Percentiles rank a stretch among this genome's conserved stretches.
Conservation (phyloP, 30 jellyfish, hydroid and myxozoan genomes). For the Haliclystus octoradiatus region DNA sequence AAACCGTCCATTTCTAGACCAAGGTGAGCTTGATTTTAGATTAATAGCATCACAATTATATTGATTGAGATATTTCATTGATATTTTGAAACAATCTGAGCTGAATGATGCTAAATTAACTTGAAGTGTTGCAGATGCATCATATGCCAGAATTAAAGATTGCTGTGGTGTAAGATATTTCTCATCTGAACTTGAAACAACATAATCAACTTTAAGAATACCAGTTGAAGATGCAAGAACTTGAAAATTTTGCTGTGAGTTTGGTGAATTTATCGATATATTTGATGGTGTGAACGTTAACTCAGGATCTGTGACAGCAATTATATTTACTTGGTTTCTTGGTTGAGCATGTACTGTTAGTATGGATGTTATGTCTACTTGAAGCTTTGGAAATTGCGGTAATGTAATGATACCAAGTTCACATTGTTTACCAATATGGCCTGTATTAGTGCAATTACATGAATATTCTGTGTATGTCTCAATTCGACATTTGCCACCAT, state of each 20-base stretch:
- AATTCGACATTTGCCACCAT: constrained; percentile 61
- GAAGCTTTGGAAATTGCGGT: constrained; percentile 42
- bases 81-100: constrained; percentile 30
- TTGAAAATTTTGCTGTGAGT: background rate
- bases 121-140: constrained; percentile 1
- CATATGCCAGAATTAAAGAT: background rate
- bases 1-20: constrained; percentile 27
- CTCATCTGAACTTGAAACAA: background rate
- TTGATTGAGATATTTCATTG: background rate
- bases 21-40: constrained; percentile 32
- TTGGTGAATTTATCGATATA: background rate
- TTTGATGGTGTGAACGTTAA: constrained; percentile 16
- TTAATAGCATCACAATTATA: constrained; percentile 10
- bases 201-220: no score
- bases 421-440: constrained; percentile 53
- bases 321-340: constrained; percentile 5
- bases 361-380: constrained; percentile 5
- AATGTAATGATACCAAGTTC: constrained; percentile 30
- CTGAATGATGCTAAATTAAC: constrained; percentile 11
- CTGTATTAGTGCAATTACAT: constrained; percentile 80
- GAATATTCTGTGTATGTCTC: constrained; percentile 37
- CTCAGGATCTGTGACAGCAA: constrained; percentile 30
- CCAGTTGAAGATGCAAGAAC: background rate
- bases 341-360: constrained; percentile 33
- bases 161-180: background rate